Percentiles rank a stretch among this genome's conserved stretches.
Evolutionary conservation across 1,140 invertebrate species (phyloP).

Genomic region (Temnothorax longispinosus): DNA sequence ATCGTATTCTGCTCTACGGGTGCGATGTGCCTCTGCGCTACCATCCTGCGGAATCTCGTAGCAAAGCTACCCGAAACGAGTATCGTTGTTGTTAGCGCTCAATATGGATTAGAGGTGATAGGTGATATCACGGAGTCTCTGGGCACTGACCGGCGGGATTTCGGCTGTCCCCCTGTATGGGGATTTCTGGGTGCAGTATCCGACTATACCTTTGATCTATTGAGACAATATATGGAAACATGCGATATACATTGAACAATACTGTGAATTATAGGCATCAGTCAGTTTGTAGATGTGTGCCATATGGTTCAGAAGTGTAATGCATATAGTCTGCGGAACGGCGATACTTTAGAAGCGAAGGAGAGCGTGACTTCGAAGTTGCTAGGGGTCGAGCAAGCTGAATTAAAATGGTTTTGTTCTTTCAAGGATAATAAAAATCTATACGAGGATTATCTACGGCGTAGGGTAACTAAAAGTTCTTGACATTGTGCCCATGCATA

Average conservation of each 20-base stretch:
- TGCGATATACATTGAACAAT: background rate
- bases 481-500: background rate
- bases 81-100: background rate
- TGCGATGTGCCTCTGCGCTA: background rate
- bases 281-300: background rate
- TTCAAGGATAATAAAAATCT: background rate
- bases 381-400: background rate
- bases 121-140: background rate
- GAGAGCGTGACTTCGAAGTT: background rate
- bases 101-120: background rate
- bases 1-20: background rate
- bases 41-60: background rate
- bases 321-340: background rate
- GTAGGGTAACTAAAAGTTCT: background rate
- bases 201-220: background rate
- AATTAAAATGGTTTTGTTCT: background rate
- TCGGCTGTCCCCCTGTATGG: background rate
- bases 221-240: background rate
- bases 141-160: background rate
- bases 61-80: background rate
- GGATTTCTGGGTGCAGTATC: background rate
- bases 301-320: background rate
- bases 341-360: background rate
- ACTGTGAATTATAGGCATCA: background rate
- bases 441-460: background rate